Base-by-base conservation (phyloP, 2,113 vertebrate species). In the Panthera leo region DNA sequence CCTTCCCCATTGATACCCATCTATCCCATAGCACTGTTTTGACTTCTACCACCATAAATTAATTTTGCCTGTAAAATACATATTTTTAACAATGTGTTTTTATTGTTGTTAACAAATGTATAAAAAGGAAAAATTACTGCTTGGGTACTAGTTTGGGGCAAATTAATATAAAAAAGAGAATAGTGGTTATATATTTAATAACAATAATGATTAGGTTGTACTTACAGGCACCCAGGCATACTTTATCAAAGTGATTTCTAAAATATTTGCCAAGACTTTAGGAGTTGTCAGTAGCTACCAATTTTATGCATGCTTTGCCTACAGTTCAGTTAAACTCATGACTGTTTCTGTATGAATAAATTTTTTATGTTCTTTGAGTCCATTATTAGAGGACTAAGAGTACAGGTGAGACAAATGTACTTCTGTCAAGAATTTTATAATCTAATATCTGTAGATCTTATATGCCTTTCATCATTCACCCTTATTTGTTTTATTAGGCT, bases 251-350 rank as follows among this genome's bases (percentile, higher is more conserved):
- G 23, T 42, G 16, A 55, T 83, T 79, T 85, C 29, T 19, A 67
- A 92, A 86, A 82, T 85, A 45, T 70, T n/a, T 93, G 91, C 48
- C 39, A 88, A 80, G 19, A 84, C 34, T 39, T 70, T 67, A 85
- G 23, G 29, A 65, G 9, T 45, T 53, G 45, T 75, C 9, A 45
- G 29, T 75, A 10, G 48, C 39, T 75, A 39, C 36, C 31, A 27
- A 85, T 84, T 91, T 85, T 89, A 80, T 91, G 94, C 80, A 91
- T 34, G 58, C 36, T 82, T 63, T 89, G 48, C 48, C 71, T 91
- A 51, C 15, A 79, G 18, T 92, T 80, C 58, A 89, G 21, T 82
- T 89, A 86, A 86, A 83, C 31, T 48, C 36, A 91, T 21, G 18
- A 15, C 55, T 76, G 2, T 88, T 78, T 93, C 87, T 51, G 2